Evolutionary conservation across 2,797 vertebrate genomes (phyloP).

Genomic region (Jordanella pulchra): DNA sequence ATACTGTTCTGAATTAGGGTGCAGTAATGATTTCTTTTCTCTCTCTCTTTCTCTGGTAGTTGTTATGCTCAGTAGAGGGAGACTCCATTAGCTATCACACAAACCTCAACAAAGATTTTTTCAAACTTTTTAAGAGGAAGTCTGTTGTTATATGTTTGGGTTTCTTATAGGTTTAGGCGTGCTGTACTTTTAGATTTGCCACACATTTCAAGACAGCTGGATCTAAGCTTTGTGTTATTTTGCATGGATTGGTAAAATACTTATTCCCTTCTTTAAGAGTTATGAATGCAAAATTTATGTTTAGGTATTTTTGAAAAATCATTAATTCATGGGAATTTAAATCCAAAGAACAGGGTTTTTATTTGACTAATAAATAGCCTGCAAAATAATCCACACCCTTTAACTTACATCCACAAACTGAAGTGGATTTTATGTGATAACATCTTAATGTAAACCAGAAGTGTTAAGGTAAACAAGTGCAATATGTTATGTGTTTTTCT

Average conservation of each 20-base stretch:
- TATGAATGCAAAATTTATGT: constrained; percentile 23
- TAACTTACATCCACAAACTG: background rate
- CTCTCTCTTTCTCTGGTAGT: constrained; percentile 52
- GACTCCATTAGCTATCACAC: constrained; percentile 59
- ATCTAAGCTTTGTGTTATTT: constrained; percentile 39
- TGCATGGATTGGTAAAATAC: constrained; percentile 30
- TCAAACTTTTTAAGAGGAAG: constrained; percentile 45
- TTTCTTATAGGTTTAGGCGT: background rate
- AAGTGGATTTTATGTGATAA: background rate
- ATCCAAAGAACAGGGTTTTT: constrained; percentile 21
- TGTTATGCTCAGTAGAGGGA: constrained; percentile 56
- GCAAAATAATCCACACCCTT: background rate
- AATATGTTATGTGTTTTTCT: background rate
- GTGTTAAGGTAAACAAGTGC: background rate
- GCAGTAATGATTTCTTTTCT: constrained; percentile 68
- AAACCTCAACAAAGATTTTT: constrained; percentile 58
- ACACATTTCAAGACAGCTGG: constrained; percentile 16
- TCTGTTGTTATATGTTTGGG: constrained; percentile 30
- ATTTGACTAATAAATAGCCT: background rate
- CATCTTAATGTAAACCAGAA: background rate
- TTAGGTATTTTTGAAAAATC: constrained; percentile 27
- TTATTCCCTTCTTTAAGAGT: constrained; percentile 36
- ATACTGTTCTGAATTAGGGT: constrained; percentile 75
- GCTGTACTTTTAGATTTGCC: constrained; percentile 44
- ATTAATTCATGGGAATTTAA: constrained; percentile 26